phyloP scores from a whole-genome alignment of 2,888 invertebrate genomes.

The Morinoia aosen region DNA sequence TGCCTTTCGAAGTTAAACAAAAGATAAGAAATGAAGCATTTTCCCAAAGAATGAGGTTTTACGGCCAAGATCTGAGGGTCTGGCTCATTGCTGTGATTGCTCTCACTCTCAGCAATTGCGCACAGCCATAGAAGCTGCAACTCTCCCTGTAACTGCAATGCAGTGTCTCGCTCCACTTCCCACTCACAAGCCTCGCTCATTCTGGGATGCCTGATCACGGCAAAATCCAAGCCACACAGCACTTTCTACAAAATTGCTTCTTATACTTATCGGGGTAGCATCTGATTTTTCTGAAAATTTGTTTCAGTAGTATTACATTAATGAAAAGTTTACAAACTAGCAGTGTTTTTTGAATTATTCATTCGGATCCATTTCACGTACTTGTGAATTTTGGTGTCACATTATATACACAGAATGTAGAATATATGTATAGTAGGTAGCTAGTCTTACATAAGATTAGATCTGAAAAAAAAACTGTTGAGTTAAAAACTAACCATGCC shows the following conservation, averaged over 20 bases:
- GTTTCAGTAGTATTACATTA: not conserved
- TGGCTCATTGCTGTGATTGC: constrained; percentile 17
- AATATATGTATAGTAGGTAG: not conserved
- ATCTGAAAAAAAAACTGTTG: not conserved
- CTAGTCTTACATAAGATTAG: not conserved
- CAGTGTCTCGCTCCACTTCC: not conserved
- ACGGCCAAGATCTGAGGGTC: not conserved
- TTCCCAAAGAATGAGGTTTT: constrained; percentile 16
- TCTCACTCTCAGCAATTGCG: constrained; percentile 22
- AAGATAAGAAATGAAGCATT: constrained; percentile 26
- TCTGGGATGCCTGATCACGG: not conserved
- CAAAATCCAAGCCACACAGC: not conserved
- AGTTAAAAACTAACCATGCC: not conserved
- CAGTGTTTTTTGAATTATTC: not conserved
- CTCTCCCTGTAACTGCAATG: constrained; percentile 1
- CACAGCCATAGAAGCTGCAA: not conserved
- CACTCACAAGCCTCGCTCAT: not conserved
- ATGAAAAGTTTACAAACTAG: not conserved
- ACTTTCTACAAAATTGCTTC: not conserved
- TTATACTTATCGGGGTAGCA: not conserved
- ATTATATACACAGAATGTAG: no score
- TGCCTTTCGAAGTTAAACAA: constrained; percentile 18
- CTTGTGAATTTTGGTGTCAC: no score
- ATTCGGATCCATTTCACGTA: no score
- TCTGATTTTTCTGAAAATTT: not conserved